A percentile compares a stretch with the other conserved stretches of the same genome.
Evolutionary conservation across 2,113 vertebrate genomes (phyloP).

Genomic region (Phoxinus phoxinus): DNA sequence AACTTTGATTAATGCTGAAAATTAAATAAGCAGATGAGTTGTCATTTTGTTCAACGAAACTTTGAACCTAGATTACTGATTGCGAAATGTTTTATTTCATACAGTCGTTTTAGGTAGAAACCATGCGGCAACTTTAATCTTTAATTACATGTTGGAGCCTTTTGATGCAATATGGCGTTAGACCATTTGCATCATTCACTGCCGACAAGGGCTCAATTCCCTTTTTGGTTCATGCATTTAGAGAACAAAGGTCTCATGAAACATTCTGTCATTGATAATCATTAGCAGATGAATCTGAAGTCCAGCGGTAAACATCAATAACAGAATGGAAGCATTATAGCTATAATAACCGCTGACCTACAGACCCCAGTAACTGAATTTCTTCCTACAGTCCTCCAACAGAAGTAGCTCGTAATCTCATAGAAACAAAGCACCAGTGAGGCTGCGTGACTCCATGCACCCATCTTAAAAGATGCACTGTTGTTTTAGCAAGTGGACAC

Average conservation of each 20-base stretch:
- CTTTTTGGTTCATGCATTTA: background rate
- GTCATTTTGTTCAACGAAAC: slow-evolving; percentile 65
- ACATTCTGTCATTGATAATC: slow-evolving; percentile 18
- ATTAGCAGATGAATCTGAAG: slow-evolving; percentile 35
- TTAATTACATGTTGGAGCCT: slow-evolving; percentile 57
- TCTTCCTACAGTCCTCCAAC: slow-evolving; percentile 44
- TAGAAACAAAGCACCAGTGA: slow-evolving; percentile 36
- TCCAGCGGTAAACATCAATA: background rate
- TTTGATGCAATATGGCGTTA: slow-evolving; percentile 47
- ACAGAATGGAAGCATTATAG: slow-evolving; percentile 33
- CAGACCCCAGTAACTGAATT: slow-evolving; percentile 51
- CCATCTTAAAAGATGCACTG: slow-evolving; percentile 55
- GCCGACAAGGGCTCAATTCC: background rate
- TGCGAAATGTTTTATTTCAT: slow-evolving; percentile 51
- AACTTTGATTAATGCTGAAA: slow-evolving; percentile 63
- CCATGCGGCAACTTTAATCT: slow-evolving; percentile 49
- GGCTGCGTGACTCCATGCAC: slow-evolving; percentile 49
- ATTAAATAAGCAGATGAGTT: slow-evolving; percentile 47
- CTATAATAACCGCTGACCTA: slow-evolving; percentile 42
- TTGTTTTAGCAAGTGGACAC: slow-evolving; percentile 54
- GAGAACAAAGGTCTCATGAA: slow-evolving; percentile 13
- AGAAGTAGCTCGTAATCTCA: slow-evolving; percentile 50
- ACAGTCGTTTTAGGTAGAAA: slow-evolving; percentile 55
- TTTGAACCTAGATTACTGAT: slow-evolving; percentile 65
- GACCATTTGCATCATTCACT: slow-evolving; percentile 38